phyloP scores from a whole-genome alignment of 2,888 invertebrate species.

The Dysmachus trigonus region DNA sequence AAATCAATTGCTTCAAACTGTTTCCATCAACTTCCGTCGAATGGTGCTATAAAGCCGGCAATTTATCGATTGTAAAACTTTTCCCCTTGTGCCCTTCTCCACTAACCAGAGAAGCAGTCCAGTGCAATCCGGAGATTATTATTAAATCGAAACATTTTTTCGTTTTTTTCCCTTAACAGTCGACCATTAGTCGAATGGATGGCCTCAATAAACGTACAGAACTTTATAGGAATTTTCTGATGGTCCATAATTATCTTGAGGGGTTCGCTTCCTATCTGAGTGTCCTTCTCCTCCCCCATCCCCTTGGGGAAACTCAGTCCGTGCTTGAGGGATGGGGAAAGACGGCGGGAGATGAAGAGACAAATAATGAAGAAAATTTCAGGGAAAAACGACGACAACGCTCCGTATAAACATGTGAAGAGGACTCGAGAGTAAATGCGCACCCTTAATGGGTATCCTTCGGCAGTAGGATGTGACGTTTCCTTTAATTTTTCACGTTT shows the following conservation, averaged over 20 bases:
- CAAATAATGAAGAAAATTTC: background rate
- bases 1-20: background rate
- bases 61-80: background rate
- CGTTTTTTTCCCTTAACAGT: background rate
- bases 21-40: background rate
- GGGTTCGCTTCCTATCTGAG: background rate
- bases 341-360: background rate
- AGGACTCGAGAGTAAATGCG: background rate
- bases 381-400: background rate
- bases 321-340: background rate
- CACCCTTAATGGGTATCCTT: background rate
- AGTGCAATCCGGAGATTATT: background rate
- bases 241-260: constrained; percentile 6
- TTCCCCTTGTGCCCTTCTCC: background rate
- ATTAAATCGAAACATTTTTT: constrained; percentile 7
- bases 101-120: background rate
- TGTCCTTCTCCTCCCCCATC: background rate
- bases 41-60: background rate
- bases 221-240: constrained; percentile 20
- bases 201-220: constrained; percentile 2
- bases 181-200: constrained; percentile 5
- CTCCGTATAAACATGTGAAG: constrained; percentile 1
- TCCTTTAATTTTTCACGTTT: constrained; percentile 2
- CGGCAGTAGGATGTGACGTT: background rate
- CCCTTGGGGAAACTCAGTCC: background rate